Conservation (phyloP, 2,888 invertebrate species). For the Deilephila porcellus region DNA sequence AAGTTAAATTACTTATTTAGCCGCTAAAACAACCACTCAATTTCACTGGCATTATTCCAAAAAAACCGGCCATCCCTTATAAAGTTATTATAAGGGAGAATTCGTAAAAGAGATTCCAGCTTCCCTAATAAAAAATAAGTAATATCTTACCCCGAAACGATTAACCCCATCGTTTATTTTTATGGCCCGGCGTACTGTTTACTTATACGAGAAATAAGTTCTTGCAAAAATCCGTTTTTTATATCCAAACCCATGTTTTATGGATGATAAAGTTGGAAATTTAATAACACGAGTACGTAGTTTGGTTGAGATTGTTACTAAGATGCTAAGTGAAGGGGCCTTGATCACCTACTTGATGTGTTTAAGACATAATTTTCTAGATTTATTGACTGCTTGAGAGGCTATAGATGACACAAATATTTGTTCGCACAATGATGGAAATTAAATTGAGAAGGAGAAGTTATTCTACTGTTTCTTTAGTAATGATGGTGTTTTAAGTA, state of each 20-base stretch:
- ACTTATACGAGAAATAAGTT: constrained; percentile 32
- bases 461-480: too few relatives aligned
- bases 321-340: not conserved
- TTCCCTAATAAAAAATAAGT: constrained; percentile 38
- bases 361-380: too few relatives aligned
- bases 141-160: constrained; percentile 42
- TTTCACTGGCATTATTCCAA: constrained; percentile 28
- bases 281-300: constrained; percentile 3
- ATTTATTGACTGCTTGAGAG: too few relatives aligned
- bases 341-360: not conserved
- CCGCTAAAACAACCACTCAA: constrained; percentile 16
- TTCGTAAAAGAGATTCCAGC: constrained; percentile 36
- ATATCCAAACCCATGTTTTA: constrained; percentile 14
- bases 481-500: too few relatives aligned
- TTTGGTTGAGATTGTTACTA: not conserved
- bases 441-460: too few relatives aligned
- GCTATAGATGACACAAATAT: too few relatives aligned
- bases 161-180: constrained; percentile 50
- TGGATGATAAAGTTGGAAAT: constrained; percentile 24
- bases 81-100: constrained; percentile 44
- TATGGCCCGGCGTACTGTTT: constrained; percentile 39
- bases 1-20: constrained; percentile 30
- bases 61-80: constrained; percentile 35
- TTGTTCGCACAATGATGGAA: too few relatives aligned
- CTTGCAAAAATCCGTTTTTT: constrained; percentile 18